Conservation (phyloP, 2,888 invertebrate genomes). For the Linyphia triangularis region DNA sequence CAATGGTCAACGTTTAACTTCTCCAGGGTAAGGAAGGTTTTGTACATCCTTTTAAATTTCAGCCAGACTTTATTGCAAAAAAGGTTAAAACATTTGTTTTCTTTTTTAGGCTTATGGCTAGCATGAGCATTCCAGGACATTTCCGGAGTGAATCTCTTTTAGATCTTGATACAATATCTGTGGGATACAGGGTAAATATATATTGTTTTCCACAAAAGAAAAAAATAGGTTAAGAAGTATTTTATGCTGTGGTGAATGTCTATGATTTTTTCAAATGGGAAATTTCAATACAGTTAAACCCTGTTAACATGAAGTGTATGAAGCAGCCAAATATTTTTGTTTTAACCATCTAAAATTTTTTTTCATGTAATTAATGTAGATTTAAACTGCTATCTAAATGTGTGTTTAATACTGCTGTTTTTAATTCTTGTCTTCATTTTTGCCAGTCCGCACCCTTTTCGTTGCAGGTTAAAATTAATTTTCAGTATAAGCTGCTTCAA, state of each 20-base stretch:
- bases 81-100: neutral
- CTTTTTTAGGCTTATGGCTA: conserved; percentile 75
- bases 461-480: too few species aligned
- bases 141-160: conserved; percentile 75
- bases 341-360: neutral
- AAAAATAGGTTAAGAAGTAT: neutral
- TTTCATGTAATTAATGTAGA: too few species aligned
- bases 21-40: conserved; percentile 65
- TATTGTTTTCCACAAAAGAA: too few species aligned
- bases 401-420: too few species aligned
- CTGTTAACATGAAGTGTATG: neutral
- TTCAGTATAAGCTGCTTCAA: too few species aligned
- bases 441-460: too few species aligned
- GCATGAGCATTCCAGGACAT: conserved; percentile 75
- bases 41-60: neutral
- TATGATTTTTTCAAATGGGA: neutral
- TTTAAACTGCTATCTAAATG: too few species aligned
- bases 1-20: conserved; percentile 78
- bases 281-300: too few species aligned
- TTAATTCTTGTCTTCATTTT: too few species aligned
- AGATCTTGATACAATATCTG: conserved; percentile 70
- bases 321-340: neutral
- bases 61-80: neutral
- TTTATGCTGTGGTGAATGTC: neutral
- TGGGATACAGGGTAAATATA: conserved; percentile 71